A percentile compares a stretch with the other conserved stretches of the same genome.
These are phyloP conservation scores for Heliconius hermathena DNA, from an alignment of 1,140 invertebrate genomes.

Conservation along the genomic window DNA sequence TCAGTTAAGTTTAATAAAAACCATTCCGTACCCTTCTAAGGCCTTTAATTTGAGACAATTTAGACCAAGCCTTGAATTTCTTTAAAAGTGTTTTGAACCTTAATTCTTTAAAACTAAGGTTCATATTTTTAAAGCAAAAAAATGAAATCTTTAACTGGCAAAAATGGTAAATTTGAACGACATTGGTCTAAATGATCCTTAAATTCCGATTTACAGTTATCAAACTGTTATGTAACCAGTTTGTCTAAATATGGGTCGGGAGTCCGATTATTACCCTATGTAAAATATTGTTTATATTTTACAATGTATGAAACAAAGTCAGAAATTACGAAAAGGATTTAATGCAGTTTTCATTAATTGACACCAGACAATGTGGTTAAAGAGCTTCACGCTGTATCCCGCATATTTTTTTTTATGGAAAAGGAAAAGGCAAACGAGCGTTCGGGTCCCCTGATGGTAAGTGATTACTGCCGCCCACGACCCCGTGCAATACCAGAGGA, in stretches of 20 bases:
- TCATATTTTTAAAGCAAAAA: background rate
- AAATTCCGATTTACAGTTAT: slow-evolving; percentile 6
- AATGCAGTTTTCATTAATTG: no score
- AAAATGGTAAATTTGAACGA: background rate
- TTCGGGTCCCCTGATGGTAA: no score
- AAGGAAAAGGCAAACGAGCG: no score
- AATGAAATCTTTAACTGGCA: background rate
- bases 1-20: background rate
- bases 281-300: no score
- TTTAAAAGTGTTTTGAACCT: background rate
- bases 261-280: background rate
- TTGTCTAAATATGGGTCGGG: background rate
- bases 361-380: no score
- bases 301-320: no score
- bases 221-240: background rate
- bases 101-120: background rate
- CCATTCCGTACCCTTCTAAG: slow-evolving; percentile 6
- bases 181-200: background rate
- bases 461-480: no score
- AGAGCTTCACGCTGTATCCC: no score
- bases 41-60: slow-evolving; percentile 6
- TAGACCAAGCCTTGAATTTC: background rate
- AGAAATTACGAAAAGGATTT: no score
- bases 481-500: no score
- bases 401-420: no score